Base-by-base conservation (phyloP, 2,888 invertebrate species). In the Aphidius colemani region DNA sequence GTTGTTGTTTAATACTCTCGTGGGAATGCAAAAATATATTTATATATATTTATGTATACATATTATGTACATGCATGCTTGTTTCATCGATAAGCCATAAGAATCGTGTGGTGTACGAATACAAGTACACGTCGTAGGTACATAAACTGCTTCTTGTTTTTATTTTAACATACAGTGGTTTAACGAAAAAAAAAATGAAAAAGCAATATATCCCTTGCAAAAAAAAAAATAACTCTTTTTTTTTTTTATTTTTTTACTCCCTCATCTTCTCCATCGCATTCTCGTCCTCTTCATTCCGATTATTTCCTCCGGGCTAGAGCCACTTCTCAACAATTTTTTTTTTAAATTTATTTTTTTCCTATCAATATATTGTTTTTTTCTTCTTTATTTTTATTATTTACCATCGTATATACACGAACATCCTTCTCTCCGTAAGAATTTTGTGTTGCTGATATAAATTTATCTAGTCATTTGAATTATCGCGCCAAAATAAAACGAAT, bases 51-150 rank as follows among this genome's bases (percentile, higher is more conserved):
- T 30, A 30, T 30, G 44, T 51, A 45, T 48, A 43, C 59, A 59
- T 63, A 51, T 30, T 30, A 30, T 30, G 30, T 30, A 30, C 30
- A 30, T 30, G 30, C 4, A 30, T 30, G 30, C 30, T 30, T 30
- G 30, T 30, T 30, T 30, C 30, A 30, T 30, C 30, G 30, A 30
- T 30, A 30, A 30, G 30, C 30, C n/a, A n/a, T 30, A 30, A 30
- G 30, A 30, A 30, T 30, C 30, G 30, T 30, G 30, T 30, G 2
- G 30, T 30, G 2, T 30, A 30, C 30, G 30, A 30, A 61, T 51
- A 53, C 60, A 63, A 61, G 62, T 59, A 66, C 63, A 30, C 30
- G 30, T 30, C 3, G 30, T 30, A 30, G 30, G 5, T 30, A 30
- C 40, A 9, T n/a, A 8, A 39, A 40, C 39, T 39, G 11, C 10